Conservation (phyloP, 2,797 vertebrate genomes). For the Steatocranus sp. region DNA sequence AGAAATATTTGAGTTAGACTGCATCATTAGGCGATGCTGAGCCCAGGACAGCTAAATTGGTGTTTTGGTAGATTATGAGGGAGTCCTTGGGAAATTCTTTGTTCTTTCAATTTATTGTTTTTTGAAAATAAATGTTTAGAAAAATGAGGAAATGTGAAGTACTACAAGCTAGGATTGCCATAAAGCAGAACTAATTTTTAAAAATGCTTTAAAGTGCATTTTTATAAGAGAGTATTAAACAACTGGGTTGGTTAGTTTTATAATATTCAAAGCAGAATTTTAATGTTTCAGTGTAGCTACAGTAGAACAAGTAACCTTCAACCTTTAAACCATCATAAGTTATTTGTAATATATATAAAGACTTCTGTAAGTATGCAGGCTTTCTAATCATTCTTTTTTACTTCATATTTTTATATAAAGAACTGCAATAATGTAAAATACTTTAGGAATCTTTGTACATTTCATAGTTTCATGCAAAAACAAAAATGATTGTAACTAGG, state of each 20-base stretch:
- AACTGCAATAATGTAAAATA: not conserved
- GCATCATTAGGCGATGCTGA: not conserved
- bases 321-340: not conserved
- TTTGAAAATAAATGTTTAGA: not conserved
- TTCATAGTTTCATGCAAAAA: not conserved
- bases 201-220: not conserved
- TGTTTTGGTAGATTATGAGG: not conserved
- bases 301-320: fast-evolving
- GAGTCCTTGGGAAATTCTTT: not conserved
- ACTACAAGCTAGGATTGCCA: not conserved
- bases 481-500: not conserved
- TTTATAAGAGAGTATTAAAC: not conserved
- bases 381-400: not conserved
- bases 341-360: not conserved
- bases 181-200: not conserved
- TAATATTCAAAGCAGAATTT: not conserved
- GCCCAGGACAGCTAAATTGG: not conserved
- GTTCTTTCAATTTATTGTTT: not conserved
- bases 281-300: not conserved
- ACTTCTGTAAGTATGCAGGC: not conserved
- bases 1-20: not conserved
- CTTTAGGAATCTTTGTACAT: not conserved
- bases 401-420: not conserved
- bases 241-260: not conserved
- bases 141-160: not conserved